These are phyloP conservation scores for Apamea monoglypha DNA, from an alignment of 2,888 invertebrate species.

Conservation along the genomic window DNA sequence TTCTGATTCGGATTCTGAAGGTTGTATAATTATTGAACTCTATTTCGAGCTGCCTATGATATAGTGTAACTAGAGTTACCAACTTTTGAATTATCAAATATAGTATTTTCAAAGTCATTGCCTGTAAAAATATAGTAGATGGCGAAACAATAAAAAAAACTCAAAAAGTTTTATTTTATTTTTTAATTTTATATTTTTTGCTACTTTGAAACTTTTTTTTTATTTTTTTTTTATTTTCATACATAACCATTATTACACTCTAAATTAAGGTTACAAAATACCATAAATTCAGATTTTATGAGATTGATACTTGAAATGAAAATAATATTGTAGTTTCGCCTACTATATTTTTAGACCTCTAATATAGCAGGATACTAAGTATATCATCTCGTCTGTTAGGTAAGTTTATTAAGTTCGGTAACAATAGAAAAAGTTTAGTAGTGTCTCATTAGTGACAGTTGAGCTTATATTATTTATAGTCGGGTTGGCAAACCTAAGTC, in stretches of 20 bases:
- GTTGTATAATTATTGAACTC: conserved; percentile 44
- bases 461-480: background rate
- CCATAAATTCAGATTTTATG: background rate
- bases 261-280: background rate
- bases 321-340: background rate
- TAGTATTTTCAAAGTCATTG: background rate
- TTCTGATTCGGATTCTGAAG: too few relatives aligned
- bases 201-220: background rate
- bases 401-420: too few relatives aligned
- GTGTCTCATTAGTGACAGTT: too few relatives aligned
- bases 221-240: background rate
- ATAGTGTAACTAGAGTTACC: background rate
- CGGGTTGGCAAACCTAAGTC: background rate
- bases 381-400: too few relatives aligned
- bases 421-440: too few relatives aligned
- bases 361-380: background rate
- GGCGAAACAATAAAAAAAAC: background rate
- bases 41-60: conserved; percentile 21
- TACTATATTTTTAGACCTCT: background rate
- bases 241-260: background rate
- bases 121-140: background rate
- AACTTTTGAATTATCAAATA: background rate
- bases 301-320: background rate
- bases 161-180: background rate
- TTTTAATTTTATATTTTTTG: background rate